phyloP scores from a whole-genome alignment of 2,888 invertebrate genomes.

The Limnephilus lunatus region DNA sequence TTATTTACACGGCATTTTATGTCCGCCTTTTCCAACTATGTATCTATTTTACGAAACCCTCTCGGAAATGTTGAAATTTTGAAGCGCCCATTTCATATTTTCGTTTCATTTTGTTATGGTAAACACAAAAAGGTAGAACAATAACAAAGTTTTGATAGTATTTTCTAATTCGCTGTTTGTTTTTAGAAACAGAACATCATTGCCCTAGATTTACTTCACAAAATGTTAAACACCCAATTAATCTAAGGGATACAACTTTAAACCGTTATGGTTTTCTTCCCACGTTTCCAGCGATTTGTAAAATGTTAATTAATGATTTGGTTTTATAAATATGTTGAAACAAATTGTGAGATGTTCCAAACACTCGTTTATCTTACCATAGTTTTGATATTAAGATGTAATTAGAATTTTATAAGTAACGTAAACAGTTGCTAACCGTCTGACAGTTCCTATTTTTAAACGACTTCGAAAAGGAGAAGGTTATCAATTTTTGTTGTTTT shows the following conservation, averaged over 20 bases:
- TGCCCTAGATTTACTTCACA: not conserved
- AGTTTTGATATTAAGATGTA: not conserved
- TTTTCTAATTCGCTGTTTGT: constrained; percentile 2
- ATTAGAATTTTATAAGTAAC: not conserved
- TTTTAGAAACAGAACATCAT: not conserved
- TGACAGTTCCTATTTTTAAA: too few relatives aligned
- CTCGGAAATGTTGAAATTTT: constrained; percentile 2
- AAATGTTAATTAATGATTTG: not conserved
- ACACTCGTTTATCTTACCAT: too few relatives aligned
- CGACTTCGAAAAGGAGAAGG: too few relatives aligned
- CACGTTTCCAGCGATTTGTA: not conserved
- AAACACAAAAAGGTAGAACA: constrained; percentile 9
- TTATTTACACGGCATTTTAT: constrained; percentile 54
- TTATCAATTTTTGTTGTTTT: too few relatives aligned
- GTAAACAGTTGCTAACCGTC: too few relatives aligned
- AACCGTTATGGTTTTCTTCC: not conserved
- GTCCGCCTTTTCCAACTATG: constrained; percentile 23
- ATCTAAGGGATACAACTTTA: not conserved
- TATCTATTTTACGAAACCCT: constrained; percentile 19
- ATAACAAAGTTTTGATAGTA: constrained; percentile 2
- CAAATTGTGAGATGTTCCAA: not conserved
- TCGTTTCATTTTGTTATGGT: constrained; percentile 24
- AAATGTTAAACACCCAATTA: not conserved
- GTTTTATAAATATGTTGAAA: not conserved
- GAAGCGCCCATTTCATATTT: constrained; percentile 20